Percentiles rank a stretch among this genome's conserved stretches.
Conservation (phyloP, 2,797 vertebrate species). For the Chrysolophus pictus region DNA sequence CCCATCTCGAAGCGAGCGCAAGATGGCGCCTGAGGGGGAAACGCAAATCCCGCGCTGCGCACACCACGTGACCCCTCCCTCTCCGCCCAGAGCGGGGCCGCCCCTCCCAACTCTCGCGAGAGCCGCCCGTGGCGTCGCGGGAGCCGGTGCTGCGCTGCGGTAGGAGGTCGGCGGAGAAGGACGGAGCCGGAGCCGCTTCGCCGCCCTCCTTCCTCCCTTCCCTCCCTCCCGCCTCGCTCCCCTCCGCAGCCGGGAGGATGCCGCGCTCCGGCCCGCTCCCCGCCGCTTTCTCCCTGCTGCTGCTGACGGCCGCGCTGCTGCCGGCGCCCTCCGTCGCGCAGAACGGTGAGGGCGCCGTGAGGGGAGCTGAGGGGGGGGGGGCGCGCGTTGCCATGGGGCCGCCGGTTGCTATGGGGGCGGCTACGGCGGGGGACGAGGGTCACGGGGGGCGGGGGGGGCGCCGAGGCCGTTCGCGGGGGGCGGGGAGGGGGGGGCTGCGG, state of each 20-base stretch:
- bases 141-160: constrained; percentile 62
- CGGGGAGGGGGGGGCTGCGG: not conserved
- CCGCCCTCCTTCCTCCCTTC: not conserved
- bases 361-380: not conserved
- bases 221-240: constrained; percentile 12
- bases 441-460: not conserved
- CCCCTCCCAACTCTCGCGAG: constrained; percentile 22
- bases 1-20: not conserved
- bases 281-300: constrained; percentile 68
- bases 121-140: constrained; percentile 57
- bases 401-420: not conserved
- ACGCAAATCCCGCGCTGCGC: not conserved
- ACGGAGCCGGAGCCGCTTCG: constrained; percentile 54
- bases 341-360: constrained; percentile 73
- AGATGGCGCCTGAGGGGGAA: not conserved
- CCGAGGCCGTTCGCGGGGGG: not conserved
- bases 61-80: not conserved
- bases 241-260: constrained; percentile 47
- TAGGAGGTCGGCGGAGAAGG: constrained; percentile 68
- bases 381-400: not conserved
- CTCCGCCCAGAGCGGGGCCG: not conserved
- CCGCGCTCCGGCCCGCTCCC: constrained; percentile 69
- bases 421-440: not conserved
- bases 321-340: constrained; percentile 75
- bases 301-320: constrained; percentile 71